Percentiles rank a stretch among this genome's conserved stretches.
Conservation (phyloP, 2,113 vertebrate genomes). For the Oreochromis niloticus region DNA sequence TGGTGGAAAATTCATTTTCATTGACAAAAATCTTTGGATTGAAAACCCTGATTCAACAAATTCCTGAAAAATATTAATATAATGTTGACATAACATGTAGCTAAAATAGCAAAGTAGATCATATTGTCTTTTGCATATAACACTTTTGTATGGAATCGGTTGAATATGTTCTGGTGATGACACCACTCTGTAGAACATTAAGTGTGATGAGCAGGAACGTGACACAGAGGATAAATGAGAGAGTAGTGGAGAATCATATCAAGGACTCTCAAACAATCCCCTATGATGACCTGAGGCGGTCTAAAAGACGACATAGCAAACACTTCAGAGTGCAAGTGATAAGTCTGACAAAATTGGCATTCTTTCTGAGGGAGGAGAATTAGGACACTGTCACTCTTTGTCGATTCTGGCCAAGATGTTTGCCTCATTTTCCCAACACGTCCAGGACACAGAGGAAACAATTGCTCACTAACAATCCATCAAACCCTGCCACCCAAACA, state of each 20-base stretch:
- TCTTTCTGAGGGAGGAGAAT: slow-evolving; percentile 11
- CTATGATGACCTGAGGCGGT: background rate
- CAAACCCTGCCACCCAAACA: slow-evolving; percentile 9
- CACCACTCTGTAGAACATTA: background rate
- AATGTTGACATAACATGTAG: background rate
- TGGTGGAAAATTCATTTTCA: background rate
- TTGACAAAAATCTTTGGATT: background rate
- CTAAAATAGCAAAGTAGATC: background rate
- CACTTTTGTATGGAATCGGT: background rate
- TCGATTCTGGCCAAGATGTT: background rate
- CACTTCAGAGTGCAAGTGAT: slow-evolving; percentile 25
- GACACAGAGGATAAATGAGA: slow-evolving; percentile 12
- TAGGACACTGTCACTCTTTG: background rate
- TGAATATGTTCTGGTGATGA: background rate
- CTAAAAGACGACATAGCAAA: slow-evolving; percentile 1
- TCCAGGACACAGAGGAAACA: slow-evolving; percentile 12
- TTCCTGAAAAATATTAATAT: background rate
- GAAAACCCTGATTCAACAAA: background rate
- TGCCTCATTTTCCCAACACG: background rate
- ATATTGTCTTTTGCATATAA: background rate
- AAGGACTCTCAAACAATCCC: slow-evolving; percentile 30
- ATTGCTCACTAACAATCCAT: slow-evolving; percentile 24
- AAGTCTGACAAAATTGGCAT: slow-evolving; percentile 3
- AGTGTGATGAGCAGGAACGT: slow-evolving; percentile 18
- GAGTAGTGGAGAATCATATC: slow-evolving; percentile 13